A percentile compares a stretch with the other conserved stretches of the same genome.
These are phyloP conservation scores for Ptilorrhoa leucosticta DNA, from an alignment of 2,113 vertebrate genomes.

Conservation along the genomic window DNA sequence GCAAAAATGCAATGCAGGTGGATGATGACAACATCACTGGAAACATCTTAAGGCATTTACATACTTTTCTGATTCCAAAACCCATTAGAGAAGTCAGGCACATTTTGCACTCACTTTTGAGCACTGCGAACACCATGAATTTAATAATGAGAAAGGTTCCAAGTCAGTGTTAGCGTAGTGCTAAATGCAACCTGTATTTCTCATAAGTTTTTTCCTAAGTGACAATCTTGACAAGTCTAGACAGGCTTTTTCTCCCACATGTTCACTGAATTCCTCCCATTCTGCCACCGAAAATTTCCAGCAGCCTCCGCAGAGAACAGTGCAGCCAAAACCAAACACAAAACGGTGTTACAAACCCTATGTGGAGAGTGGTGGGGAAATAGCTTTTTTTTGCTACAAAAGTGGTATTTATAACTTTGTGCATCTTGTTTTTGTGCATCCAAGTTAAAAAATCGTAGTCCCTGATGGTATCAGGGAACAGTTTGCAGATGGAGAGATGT, in stretches of 20 bases:
- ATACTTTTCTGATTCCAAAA: conserved; percentile 38
- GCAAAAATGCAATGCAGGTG: conserved; percentile 22
- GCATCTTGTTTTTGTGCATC: not conserved
- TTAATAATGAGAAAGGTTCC: conserved; percentile 11
- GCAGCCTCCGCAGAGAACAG: not conserved
- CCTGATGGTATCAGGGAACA: not conserved
- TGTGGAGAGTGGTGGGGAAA: not conserved
- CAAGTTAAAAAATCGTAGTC: not conserved
- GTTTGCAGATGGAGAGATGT: not conserved
- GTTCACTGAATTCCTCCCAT: not conserved
- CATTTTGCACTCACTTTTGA: conserved; percentile 31
- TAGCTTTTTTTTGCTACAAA: not conserved
- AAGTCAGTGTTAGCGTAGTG: not conserved
- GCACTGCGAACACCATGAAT: not conserved
- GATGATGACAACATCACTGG: conserved; percentile 25
- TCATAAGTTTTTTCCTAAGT: not conserved
- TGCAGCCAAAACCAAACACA: not conserved
- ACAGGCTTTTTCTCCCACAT: not conserved
- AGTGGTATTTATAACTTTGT: not conserved
- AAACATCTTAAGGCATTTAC: conserved; percentile 5
- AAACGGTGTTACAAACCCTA: not conserved
- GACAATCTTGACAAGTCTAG: not conserved
- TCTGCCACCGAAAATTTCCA: not conserved
- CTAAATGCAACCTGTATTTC: conserved; percentile 11
- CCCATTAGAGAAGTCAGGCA: conserved; percentile 16